A percentile compares a stretch with the other conserved stretches of the same genome.
These are phyloP conservation scores for Dermolepida albohirtum DNA, from an alignment of 2,888 invertebrate species.

Conservation along the genomic window DNA sequence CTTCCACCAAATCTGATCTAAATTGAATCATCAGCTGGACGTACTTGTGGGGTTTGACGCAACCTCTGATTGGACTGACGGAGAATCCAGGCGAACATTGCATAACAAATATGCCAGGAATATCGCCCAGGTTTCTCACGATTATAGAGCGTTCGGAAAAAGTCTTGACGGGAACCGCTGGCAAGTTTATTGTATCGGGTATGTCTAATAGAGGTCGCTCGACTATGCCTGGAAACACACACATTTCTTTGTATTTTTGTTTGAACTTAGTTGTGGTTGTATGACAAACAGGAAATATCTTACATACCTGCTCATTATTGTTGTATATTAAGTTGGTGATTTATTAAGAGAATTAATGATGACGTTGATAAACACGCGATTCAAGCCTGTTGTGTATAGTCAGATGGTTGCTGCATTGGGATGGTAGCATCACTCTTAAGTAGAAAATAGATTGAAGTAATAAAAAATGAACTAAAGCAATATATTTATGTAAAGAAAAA, in stretches of 20 bases:
- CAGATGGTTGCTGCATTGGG: too few relatives aligned
- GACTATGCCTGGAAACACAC: constrained; percentile 67
- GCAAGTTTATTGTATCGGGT: constrained; percentile 69
- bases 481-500: too few relatives aligned
- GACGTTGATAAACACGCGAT: too few relatives aligned
- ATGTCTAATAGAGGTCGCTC: constrained; percentile 71
- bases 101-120: constrained; percentile 66
- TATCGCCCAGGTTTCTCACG: constrained; percentile 69
- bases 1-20: constrained; percentile 66
- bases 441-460: too few relatives aligned
- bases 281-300: too few relatives aligned
- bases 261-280: too few relatives aligned
- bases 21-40: constrained; percentile 68
- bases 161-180: constrained; percentile 69
- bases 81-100: constrained; percentile 66
- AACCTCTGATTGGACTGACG: constrained; percentile 67
- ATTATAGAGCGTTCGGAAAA: constrained; percentile 65
- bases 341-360: too few relatives aligned
- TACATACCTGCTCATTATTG: too few relatives aligned
- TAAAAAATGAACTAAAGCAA: too few relatives aligned
- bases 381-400: too few relatives aligned
- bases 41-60: constrained; percentile 66
- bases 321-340: too few relatives aligned
- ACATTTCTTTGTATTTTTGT: constrained; percentile 21
- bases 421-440: too few relatives aligned